Base-by-base conservation (phyloP, 2,888 invertebrate species). In the Perizoma flavofasciatum region DNA sequence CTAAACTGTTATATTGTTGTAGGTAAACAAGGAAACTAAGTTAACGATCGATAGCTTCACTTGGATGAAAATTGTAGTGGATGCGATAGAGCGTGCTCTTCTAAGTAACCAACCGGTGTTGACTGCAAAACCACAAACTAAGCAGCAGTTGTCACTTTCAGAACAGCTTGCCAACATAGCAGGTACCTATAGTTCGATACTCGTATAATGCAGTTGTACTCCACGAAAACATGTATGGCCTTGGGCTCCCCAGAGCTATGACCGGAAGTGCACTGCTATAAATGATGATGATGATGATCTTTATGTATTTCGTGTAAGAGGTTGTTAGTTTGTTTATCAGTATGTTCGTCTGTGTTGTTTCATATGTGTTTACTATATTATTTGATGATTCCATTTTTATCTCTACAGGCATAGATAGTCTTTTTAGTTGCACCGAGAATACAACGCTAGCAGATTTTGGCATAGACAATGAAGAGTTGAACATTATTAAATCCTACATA, bases 1-100 rank as follows among this genome's bases (percentile, higher is more conserved):
- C 22, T 22, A 3, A 22, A 22, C 22, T 22, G 22, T 22, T 22
- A 22, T 22, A 22, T 22, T 22, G 22, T 22, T 49, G 8, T 47
- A 65, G 33, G 74, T 74, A 53, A 62, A 63, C 4, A 71, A 70
- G 1, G 57, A 73, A 22, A 59, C 66, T 7, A 63, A 66, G 9
- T 43, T 47, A 7, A 60, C 65, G 8, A 64, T 52, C 9, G 40
- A 60, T 6, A 41, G 39, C 6, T 41, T 5, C 22, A 44, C 55
- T 4, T 66, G 61, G 60, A 56, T 59, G 6, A 35, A 49, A 22
- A 51, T 63, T 8, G 53, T 55, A 34, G 53, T 54, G 4, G 59
- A 66, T 11, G 52, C 43, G 0, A 49, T 50, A 32, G 66, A 66
- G 40, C 22, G 39, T 7, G 56, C 60, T n/a, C 46, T 63, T 41